Evolutionary conservation across 1,140 invertebrate species (phyloP), one percentile per base, ranked within the genome.

Genomic region (Hermatobates lingyangjiaoensis): DNA sequence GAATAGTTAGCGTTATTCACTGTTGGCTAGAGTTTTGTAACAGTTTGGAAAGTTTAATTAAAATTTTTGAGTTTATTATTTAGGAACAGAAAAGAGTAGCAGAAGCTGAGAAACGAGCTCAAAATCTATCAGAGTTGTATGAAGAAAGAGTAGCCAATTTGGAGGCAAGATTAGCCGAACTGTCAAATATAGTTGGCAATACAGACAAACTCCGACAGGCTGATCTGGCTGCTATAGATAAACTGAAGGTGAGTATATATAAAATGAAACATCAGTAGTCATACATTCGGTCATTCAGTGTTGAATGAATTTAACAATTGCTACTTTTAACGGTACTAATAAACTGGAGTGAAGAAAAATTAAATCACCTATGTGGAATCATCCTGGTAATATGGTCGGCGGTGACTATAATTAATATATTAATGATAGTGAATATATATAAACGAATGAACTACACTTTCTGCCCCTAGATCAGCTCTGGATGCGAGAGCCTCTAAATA

Each of bases 111-210:
- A 78, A 83, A 53, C 73, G 75, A 56, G 74, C 77, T 2, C 72
- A 76, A 51, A 72, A 74, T 53, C 69, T 77, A 34, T 76, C 75
- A 51, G 75, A 75, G 26, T 64, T 75, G 55, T 74, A 83, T 60
- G 85, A 88, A 66, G 74, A 82, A 38, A 68, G 84, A 58, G 83
- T 88, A 0, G 79, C 78, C 3, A 72, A 75, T 48, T 70, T 91
- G 46, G 87, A 91, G 66, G 72, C 76, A 2, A 74, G 79, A 56
- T 60, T 91, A 12, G 82, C 85, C 0, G 84, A 90, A 62, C 66
- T 90, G 7, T 87, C 83, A 0, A 74, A 76, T 48, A 81, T 77
- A 0, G 76, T 89, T 27, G 86, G 85, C 1, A 75, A 75, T 54
- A 87, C 87, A 58, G 84, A 89, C 60, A 70, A 79, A 51, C 59